Base-by-base conservation (phyloP, 2,888 invertebrate species). In the Drosophila nigritarsus region DNA sequence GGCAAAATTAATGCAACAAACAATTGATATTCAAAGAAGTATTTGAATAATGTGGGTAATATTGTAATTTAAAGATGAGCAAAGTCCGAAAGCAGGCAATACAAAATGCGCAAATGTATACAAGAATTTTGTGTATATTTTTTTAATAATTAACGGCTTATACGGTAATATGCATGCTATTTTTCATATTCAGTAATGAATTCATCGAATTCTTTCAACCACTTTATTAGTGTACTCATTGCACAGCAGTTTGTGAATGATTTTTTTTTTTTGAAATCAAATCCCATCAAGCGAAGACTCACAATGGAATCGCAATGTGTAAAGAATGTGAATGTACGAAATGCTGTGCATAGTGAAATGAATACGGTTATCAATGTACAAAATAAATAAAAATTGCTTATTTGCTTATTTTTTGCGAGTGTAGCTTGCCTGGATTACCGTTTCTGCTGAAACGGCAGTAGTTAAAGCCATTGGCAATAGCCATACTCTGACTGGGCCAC, bases 381-480 rank as follows among this genome's bases (percentile, higher is more conserved):
- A 6, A 20, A 13, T 2, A 8, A 8, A 15, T 24, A 3, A 13
- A 20, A 7, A 6, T 13, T 2, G 13, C 4, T 36, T 4, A n/a
- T n/a, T n/a, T n/a, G n/a, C 3, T 5, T 13, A 3, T 45, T 42
- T 48, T 48, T 49, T 27, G 32, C 15, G 32, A 53, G 53, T 53
- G 53, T 54, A 24, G 24, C 36, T 18, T 1, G 49, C 51, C 27
- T 18, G 78, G 78, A 71, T 78, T 78, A 78, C 59, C 71, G 65
- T 75, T 75, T 53, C 3, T 79, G 75, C 79, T 79, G 79, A 75
- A 78, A 69, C 50, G 60, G 65, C 76, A 75, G 65, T 65, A 59
- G 69, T n/a, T 49, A 54, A 72, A 76, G 65, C 66, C 77, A 73
- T 48, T 65, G 73, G 62, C 77, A 60, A 69, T 59, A 49, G 61